Conservation (phyloP, 2,113 vertebrate genomes). For the Psophia crepitans region DNA sequence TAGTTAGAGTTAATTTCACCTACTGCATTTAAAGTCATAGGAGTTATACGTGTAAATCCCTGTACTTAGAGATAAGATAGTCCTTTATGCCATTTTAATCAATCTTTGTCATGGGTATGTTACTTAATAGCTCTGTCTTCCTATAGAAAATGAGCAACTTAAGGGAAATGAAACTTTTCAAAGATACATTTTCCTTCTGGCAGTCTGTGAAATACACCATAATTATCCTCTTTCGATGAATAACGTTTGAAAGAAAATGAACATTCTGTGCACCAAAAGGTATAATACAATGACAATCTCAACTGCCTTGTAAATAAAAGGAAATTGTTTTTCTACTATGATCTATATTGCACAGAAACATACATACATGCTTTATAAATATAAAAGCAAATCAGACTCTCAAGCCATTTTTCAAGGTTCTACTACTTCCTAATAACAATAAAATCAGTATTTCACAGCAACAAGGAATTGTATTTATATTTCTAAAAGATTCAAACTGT, state of each 20-base stretch:
- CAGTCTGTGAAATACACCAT: conserved; percentile 74
- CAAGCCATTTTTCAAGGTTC: neutral
- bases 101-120: conserved; percentile 49
- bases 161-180: conserved; percentile 78
- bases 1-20: conserved; percentile 51
- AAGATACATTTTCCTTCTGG: conserved; percentile 77
- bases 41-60: conserved; percentile 41
- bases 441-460: neutral
- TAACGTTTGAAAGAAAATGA: conserved; percentile 65
- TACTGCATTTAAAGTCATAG: conserved; percentile 58
- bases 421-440: conserved; percentile 25
- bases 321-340: conserved; percentile 65
- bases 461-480: neutral
- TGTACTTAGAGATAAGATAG: conserved; percentile 51
- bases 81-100: conserved; percentile 56
- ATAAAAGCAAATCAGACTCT: conserved; percentile 31
- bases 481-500: neutral
- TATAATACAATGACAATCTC: conserved; percentile 65
- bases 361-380: conserved; percentile 30
- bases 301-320: conserved; percentile 73
- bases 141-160: conserved; percentile 76
- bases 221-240: conserved; percentile 75
- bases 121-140: conserved; percentile 76
- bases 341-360: conserved; percentile 41
- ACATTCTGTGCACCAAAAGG: conserved; percentile 62